phyloP scores from a whole-genome alignment of 2,888 invertebrate species.

The Phytoseiulus persimilis region DNA sequence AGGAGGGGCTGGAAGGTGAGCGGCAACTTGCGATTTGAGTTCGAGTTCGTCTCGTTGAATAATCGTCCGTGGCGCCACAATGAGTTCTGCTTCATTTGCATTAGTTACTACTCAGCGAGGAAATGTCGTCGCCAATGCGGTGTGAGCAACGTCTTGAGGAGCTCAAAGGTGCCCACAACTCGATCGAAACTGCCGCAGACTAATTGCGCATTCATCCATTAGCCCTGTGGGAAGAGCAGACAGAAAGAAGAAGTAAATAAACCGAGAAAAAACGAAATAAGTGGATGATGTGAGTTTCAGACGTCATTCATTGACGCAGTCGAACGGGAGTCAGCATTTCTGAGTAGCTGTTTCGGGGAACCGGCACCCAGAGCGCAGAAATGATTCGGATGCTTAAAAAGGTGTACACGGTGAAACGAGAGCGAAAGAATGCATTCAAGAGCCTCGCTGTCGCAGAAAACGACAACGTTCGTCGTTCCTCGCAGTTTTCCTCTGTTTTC shows the following conservation, averaged over 20 bases:
- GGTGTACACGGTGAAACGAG: no score
- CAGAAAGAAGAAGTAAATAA: no score
- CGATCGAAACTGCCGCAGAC: background rate
- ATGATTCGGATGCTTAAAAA: no score
- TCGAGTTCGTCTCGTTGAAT: background rate
- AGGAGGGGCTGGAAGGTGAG: no score
- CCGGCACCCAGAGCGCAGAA: no score
- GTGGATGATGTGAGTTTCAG: no score
- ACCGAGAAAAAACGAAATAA: no score
- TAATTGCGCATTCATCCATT: no score
- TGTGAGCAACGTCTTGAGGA: background rate
- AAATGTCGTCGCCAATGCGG: background rate
- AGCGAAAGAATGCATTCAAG: background rate
- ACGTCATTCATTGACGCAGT: no score
- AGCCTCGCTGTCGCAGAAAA: background rate
- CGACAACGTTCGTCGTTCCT: background rate
- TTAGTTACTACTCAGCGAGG: background rate
- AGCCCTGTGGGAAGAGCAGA: no score
- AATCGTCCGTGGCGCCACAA: background rate
- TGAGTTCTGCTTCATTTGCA: background rate
- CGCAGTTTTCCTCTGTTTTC: background rate
- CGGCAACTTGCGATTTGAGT: background rate
- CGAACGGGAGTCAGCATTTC: no score
- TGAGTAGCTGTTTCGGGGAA: no score
- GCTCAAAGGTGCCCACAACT: background rate